Percentiles rank a stretch among this genome's conserved stretches.
phyloP scores from a whole-genome alignment of 1,140 invertebrate species.

The Hesperophylax magnus region DNA sequence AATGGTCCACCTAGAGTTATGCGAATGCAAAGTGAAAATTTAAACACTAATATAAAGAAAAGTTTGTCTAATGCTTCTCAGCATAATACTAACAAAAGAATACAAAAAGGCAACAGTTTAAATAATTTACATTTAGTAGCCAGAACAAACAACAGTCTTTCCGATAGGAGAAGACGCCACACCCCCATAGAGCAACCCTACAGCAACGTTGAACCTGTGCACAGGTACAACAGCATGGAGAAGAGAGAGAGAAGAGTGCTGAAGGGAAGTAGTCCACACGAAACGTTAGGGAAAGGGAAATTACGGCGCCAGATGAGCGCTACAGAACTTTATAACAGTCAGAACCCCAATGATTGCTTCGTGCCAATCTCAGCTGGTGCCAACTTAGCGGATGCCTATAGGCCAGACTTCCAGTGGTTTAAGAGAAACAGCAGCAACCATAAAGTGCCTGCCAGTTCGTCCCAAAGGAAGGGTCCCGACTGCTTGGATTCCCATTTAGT shows the following conservation, averaged over 20 bases:
- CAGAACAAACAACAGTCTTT: constrained; percentile 41
- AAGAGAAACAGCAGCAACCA: constrained; percentile 33
- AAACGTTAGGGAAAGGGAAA: constrained; percentile 16
- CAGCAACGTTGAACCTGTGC: constrained; percentile 43
- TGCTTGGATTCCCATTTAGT: constrained; percentile 54
- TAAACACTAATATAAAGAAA: constrained; percentile 48
- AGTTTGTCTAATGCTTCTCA: constrained; percentile 54
- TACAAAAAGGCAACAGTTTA: constrained; percentile 54
- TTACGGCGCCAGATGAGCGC: constrained; percentile 56
- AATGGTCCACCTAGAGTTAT: constrained; percentile 36
- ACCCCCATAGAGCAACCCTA: constrained; percentile 45
- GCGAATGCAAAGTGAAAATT: constrained; percentile 34
- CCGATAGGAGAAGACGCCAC: constrained; percentile 48
- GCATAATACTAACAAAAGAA: constrained; percentile 20
- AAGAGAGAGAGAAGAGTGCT: constrained; percentile 39
- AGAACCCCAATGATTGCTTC: constrained; percentile 35
- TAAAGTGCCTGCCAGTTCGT: constrained; percentile 39
- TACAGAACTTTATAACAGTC: constrained; percentile 49
- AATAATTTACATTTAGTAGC: constrained; percentile 51
- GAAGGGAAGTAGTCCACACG: constrained; percentile 33
- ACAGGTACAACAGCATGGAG: constrained; percentile 26
- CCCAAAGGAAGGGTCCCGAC: constrained; percentile 41
- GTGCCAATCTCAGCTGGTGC: constrained; percentile 55
- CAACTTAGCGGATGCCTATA: constrained; percentile 47
- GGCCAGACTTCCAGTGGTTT: constrained; percentile 53